Conservation (phyloP, 2,797 vertebrate genomes). For the Aeoliscus strigatus region DNA sequence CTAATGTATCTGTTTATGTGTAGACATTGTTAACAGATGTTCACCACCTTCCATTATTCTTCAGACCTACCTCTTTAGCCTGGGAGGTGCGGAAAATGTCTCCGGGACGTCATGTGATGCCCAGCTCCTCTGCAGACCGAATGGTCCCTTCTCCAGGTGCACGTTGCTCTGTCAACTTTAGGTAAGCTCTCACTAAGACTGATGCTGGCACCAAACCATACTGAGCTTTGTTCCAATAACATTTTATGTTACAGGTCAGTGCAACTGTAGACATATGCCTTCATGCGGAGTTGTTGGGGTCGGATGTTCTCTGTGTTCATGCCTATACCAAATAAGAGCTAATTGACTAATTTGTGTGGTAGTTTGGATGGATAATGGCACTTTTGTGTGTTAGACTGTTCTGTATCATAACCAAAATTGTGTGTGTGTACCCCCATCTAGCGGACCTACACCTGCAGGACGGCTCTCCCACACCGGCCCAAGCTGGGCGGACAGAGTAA, state of each 20-base stretch:
- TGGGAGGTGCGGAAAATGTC: conserved; percentile 99
- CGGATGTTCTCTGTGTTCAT: too few relatives aligned
- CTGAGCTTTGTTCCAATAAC: too few relatives aligned
- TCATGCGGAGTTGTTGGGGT: too few relatives aligned
- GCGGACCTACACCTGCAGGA: conserved; percentile 80
- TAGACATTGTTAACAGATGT: conserved; percentile 27
- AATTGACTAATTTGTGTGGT: too few relatives aligned
- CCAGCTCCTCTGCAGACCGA: conserved; percentile 88
- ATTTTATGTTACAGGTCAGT: too few relatives aligned
- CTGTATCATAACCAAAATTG: too few relatives aligned
- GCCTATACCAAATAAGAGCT: too few relatives aligned
- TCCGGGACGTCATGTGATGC: conserved; percentile 92
- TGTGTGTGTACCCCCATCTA: too few relatives aligned
- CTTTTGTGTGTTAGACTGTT: too few relatives aligned
- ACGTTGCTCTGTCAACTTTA: conserved; percentile 88
- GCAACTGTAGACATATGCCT: too few relatives aligned
- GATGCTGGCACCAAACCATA: too few relatives aligned
- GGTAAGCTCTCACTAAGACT: conserved; percentile 80
- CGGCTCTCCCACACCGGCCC: conserved; percentile 85
- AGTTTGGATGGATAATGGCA: too few relatives aligned
- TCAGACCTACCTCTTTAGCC: conserved; percentile 92
- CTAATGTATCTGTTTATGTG: conserved; percentile 68
- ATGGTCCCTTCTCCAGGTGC: conserved; percentile 85
- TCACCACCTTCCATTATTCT: conserved; percentile 11
- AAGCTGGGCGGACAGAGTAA: conserved; percentile 96